Percentiles rank a stretch among this genome's conserved stretches.
Evolutionary conservation across 2,113 vertebrate genomes (phyloP).

Genomic region (Cottus gobio): DNA sequence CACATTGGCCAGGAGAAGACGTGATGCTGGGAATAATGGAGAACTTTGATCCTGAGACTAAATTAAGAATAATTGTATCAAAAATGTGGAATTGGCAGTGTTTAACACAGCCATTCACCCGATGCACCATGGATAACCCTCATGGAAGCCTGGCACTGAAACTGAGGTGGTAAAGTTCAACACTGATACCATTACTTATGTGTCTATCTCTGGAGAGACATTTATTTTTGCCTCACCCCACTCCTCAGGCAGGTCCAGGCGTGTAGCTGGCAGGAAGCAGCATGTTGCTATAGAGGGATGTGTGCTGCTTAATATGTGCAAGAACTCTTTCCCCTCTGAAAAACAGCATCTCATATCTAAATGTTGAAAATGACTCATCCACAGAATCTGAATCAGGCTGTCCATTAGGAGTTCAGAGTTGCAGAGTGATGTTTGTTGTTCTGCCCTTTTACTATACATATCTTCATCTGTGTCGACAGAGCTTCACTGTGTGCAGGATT

Average conservation of each 20-base stretch:
- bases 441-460: too few species aligned
- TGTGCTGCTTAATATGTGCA: not conserved
- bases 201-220: not conserved
- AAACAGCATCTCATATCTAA: not conserved
- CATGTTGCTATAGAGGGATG: not conserved
- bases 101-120: not conserved
- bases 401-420: slow-evolving; percentile 18
- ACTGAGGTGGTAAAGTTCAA: slow-evolving; percentile 19
- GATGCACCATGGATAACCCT: not conserved
- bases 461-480: too few species aligned
- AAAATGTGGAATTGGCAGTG: slow-evolving; percentile 1
- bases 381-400: slow-evolving; percentile 6
- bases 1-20: not conserved
- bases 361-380: slow-evolving; percentile 7
- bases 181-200: not conserved
- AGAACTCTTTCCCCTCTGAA: not conserved
- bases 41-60: slow-evolving; percentile 33
- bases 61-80: slow-evolving; percentile 31
- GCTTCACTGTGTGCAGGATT: too few species aligned
- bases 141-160: not conserved
- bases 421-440: slow-evolving; percentile 8
- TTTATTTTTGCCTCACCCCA: not conserved
- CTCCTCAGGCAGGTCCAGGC: not conserved
- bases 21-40: slow-evolving; percentile 26
- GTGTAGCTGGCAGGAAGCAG: not conserved